Base-by-base conservation (phyloP, 37 sponge, comb jelly and placozoan species). In the Chondrosia reniformis region DNA sequence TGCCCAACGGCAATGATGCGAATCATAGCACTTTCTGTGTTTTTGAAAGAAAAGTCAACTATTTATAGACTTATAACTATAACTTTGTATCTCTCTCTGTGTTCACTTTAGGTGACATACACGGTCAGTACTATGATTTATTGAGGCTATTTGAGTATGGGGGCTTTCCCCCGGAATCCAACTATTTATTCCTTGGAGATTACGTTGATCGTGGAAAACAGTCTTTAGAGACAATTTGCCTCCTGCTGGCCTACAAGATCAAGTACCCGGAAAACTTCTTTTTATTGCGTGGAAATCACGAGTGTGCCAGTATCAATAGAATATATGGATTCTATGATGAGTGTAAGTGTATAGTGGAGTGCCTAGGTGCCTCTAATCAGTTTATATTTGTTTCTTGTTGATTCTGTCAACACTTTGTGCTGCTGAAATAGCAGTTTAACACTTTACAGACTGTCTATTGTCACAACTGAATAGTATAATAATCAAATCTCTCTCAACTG, bases 261-360 rank as follows among this genome's bases (percentile, higher is more conserved):
- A 98, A 98, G 78, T 98, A 98, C 55, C 99, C 99, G 0, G 99
- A 98, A 64, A 98, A 98, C 67, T 98, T 98, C 91, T 98, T 98
- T 74, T 77, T 98, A 33, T 73, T 98, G 27, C 85, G 99, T 62
- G 99, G 99, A 13, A 98, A 98, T 59, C 99, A 98, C 79, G 99
- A 98, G 75, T 98, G 99, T 81, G 99, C 99, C 82, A 89, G 91
- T 63, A 98, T 98, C 83, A 98, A 98, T 89, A 84, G 99, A 63
- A 98, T 98, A 67, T 98, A 98, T 61, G 99, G 99, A 34, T 98
- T 98, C 62, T 98, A 98, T 56, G 99, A 98, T 79, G 99, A 98
- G 81, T 98, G 99, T 93, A 84, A 92, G 95, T 49, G 52, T 49
- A 49, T 49, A 19, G 52, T 49, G 10, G 15, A 10, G 15, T 49